Evolutionary conservation across 2,797 vertebrate species (phyloP), one percentile per base, ranked within the genome.

Genomic region (Schizopygopsis malacanthus): DNA sequence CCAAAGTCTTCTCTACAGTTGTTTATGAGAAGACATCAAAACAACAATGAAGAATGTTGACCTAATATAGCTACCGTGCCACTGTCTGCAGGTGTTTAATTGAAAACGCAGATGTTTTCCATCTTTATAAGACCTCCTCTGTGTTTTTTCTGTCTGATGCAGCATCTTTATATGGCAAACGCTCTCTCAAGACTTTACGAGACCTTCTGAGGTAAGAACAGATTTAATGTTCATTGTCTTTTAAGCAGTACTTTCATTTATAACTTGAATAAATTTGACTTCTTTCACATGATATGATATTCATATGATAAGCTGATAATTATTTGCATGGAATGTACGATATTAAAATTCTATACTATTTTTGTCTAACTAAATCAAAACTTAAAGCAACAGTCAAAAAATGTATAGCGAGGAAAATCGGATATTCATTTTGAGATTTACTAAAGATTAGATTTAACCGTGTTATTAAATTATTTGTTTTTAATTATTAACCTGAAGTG

Each of bases 121-220:
- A 41, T 63, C 63, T 81, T 83, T 82, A 77, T 20, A 83, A 87
- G 79, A 84, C 25, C 45, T 80, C 85, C 71, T 79, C 69, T 54
- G 52, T 59, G 56, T 80, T 87, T 45, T 47, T 63, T 56, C 43
- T 54, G 86, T 86, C 61, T 86, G 75, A 93, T 92, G n/a, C 92
- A 96, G 96, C 89, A 75, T 93, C 93, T 91, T 89, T 93, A 85
- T 90, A 89, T 86, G 90, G 93, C 87, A 92, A 90, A 92, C 92
- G 91, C 82, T 92, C 91, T 81, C 87, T 92, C 79, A 92, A 91
- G 91, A 94, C 93, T 0, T 89, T 95, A 41, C 94, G 95, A 88
- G 92, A 93, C 54, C 95, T 95, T 91, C 90, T 94, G 89, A 92
- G 95, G 96, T 97, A 96, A 92, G 96, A 70, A 88, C 13, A 11